A percentile compares a stretch with the other conserved stretches of the same genome.
These are phyloP conservation scores for Nomada fabriciana DNA, from an alignment of 2,888 invertebrate species.

Conservation along the genomic window DNA sequence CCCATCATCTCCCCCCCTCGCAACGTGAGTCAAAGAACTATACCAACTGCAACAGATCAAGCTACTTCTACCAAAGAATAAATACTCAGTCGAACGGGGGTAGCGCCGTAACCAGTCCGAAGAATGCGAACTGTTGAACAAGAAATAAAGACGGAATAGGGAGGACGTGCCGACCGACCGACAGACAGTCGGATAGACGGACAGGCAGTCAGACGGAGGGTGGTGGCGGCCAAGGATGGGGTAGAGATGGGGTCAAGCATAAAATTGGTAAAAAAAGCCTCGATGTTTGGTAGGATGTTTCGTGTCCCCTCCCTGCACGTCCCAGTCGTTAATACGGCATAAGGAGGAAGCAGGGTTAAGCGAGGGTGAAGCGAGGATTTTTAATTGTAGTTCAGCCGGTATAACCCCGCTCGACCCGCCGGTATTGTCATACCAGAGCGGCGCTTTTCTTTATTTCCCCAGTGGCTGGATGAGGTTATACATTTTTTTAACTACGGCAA, in stretches of 20 bases:
- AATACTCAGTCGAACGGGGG: background rate
- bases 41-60: background rate
- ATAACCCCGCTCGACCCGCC: slow-evolving; percentile 77
- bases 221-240: slow-evolving; percentile 24
- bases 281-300: slow-evolving; percentile 74
- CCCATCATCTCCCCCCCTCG: no score
- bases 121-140: slow-evolving; percentile 15
- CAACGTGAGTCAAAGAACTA: background rate
- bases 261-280: slow-evolving; percentile 69
- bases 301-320: slow-evolving; percentile 61
- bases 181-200: slow-evolving; percentile 12
- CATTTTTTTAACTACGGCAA: slow-evolving; percentile 83
- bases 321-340: slow-evolving; percentile 78
- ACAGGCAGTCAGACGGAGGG: slow-evolving; percentile 23
- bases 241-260: slow-evolving; percentile 66
- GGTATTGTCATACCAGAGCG: slow-evolving; percentile 82
- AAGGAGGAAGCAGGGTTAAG: slow-evolving; percentile 77
- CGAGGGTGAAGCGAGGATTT: slow-evolving; percentile 81
- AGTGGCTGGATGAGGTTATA: slow-evolving; percentile 85
- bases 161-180: slow-evolving; percentile 14
- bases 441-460: slow-evolving; percentile 84
- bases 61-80: background rate
- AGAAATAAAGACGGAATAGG: slow-evolving; percentile 21
- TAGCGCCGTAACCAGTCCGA: background rate
- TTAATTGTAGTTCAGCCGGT: slow-evolving; percentile 82